Base-by-base conservation (phyloP, 2,797 vertebrate species). In the Muscicapa striata region DNA sequence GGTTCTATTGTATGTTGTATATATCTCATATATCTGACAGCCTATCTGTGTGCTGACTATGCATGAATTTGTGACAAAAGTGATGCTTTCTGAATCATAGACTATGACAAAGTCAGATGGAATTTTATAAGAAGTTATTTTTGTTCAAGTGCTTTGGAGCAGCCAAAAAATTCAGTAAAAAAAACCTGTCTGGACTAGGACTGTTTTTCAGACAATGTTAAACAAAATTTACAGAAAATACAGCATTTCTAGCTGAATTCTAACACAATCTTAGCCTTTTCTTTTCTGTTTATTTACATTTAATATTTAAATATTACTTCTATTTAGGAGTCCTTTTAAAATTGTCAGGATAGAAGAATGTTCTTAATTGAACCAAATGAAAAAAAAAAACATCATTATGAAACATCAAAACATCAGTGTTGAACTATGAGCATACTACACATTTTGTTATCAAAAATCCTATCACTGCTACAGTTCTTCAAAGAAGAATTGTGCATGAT, bases 401-500 rank as follows among this genome's bases (percentile, higher is more conserved):
- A 87, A 91, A 30, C 51, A 69, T 45, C 10, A 30, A 77, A 78
- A 85, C 15, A 10, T 75, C 55, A 86, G 12, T 52, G 30, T 69
- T 83, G 70, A 93, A 34, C 72, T 58, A 24, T 73, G 30, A 81
- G 20, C 54, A 43, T 29, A 67, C 15, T 51, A 24, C 30, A 58
- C 15, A 22, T 87, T 96, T 90, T 11, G 4, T 83, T 95, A 92
- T 95, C 93, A 93, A 95, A 91, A 93, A 95, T 91, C 52, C 87
- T 94, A 94, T 95, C 92, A 84, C 77, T 95, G 80, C 93, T 90
- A 75, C 70, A 90, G 87, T 61, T 97, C 89, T 97, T 97, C 95
- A 97, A 97, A 97, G 94, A 94, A 76, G 93, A 94, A 74, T 93
- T 84, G 92, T 94, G 84, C 89, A 61, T 36, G 92, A 96, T 77